These are phyloP conservation scores for Stichopus chloronotus DNA, from an alignment of 35 echinoderm and acorn worm species.

Conservation along the genomic window DNA sequence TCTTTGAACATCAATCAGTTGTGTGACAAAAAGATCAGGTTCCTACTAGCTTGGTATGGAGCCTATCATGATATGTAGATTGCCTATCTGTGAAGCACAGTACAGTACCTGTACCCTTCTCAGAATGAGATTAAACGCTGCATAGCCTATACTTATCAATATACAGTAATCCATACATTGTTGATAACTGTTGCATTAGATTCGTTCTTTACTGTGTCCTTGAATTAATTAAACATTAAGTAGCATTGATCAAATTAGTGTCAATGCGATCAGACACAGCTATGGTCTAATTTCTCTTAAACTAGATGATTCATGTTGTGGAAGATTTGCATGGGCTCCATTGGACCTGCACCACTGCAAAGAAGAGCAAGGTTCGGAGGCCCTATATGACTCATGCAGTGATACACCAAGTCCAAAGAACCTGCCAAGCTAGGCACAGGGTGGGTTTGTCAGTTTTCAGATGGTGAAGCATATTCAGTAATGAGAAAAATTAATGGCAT, in stretches of 20 bases:
- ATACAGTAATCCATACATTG: not conserved
- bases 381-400: too few relatives aligned
- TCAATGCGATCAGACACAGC: not conserved
- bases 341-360: too few relatives aligned
- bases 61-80: not conserved
- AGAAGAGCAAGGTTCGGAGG: too few relatives aligned
- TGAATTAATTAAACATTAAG: too few relatives aligned
- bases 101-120: not conserved
- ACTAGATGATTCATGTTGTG: too few relatives aligned
- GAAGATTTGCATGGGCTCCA: too few relatives aligned
- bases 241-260: not conserved
- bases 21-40: slow-evolving; percentile 10
- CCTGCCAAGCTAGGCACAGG: too few relatives aligned
- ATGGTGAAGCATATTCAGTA: too few relatives aligned
- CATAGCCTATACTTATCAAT: not conserved
- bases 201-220: not conserved
- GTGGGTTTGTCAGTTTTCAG: too few relatives aligned
- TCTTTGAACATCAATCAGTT: not conserved
- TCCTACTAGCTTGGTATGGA: not conserved
- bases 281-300: too few relatives aligned
- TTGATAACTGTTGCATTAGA: not conserved
- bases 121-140: not conserved
- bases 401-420: too few relatives aligned
- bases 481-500: too few relatives aligned
- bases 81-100: not conserved